Evolutionary conservation across 2,888 invertebrate genomes (phyloP), one percentile per base, ranked within the genome.

Genomic region (Agrilus mali): DNA sequence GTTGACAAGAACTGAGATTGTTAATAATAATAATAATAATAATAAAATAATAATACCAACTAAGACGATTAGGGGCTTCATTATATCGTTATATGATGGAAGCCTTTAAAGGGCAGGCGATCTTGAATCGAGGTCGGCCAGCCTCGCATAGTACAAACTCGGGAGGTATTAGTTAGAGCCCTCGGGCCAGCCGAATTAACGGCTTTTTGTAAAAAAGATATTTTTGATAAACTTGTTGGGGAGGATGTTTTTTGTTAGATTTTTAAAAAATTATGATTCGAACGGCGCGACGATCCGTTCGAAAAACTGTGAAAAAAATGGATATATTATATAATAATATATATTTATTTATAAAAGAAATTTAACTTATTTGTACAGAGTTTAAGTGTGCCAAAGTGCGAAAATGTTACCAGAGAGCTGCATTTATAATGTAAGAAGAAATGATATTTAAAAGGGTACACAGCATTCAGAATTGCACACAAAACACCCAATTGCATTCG

Each of bases 211-310:
- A 68, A 69, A 70, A 69, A 70, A 72, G 73, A 73, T 75, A 76
- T 75, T 75, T 75, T 75, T 77, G 75, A 75, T 75, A 77, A 74
- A 70, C 72, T 74, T 74, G 73, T 74, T 67, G 69, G 67, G 68
- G 67, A 67, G 67, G 66, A 68, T 67, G 67, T 68, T 69, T 69
- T 70, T 70, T 70, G 69, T 70, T 70, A 70, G 66, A 68, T 67
- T 69, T 68, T 67, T 66, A 65, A 67, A 59, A 56, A 56, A 54
- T 55, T 56, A 53, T 47, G 51, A 46, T 41, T 45, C 44, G 44
- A 58, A 60, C 65, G 63, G 62, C 63, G 61, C 59, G 60, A 60
- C 61, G 66, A 31, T 22, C 16, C 64, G 64, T 64, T 66, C 64
- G 63, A 60, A 55, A 63, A 63, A 62, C 60, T 64, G 67, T 67